Base-by-base conservation (phyloP, 1,140 invertebrate genomes). In the Nylanderia fulva region DNA sequence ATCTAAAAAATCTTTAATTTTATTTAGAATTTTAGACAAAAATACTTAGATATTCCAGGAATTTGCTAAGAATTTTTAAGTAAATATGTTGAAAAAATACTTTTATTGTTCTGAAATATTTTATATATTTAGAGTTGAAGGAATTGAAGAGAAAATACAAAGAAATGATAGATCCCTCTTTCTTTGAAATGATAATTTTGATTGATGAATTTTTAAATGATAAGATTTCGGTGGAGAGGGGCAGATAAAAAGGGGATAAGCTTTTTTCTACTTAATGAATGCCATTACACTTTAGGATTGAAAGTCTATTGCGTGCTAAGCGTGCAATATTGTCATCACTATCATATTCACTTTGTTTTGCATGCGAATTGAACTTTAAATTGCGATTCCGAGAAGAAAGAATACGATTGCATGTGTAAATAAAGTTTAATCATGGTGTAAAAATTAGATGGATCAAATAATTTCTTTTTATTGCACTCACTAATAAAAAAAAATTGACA, bases 331-430 rank as follows among this genome's bases (percentile, higher is more conserved):
- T 1, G 13, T 7, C 2, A 15, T 36, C 33, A 8, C 33, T 74
- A 21, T 24, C n/a, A 18, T 74, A 74, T 36, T 56, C 18, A 52
- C 36, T 27, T 74, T 7, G 9, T 74, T 66, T n/a, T n/a, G 42
- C 13, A 13, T 56, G 2, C n/a, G 7, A 58, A 74, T 21, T 13
- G 11, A 56, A 58, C 54, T n/a, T 56, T 45, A 13, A 27, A 69
- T 52, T 18, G 18, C 0, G 2, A 9, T 72, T 58, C 11, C 27
- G 21, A 58, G 7, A 21, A 71, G 52, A 27, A 18, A 6, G 18
- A 24, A 71, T n/a, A n/a, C 27, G 68, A 71, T 66, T 11, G 18
- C 18, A 64, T n/a, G n/a, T 15, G 42, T 39, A 42, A 13, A 69
- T 69, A 69, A n/a, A n/a, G n/a, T n/a, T n/a, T n/a, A n/a, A n/a